Evolutionary conservation across 2,797 vertebrate genomes (phyloP), one percentile per base, ranked within the genome.

Genomic region (Falco peregrinus): DNA sequence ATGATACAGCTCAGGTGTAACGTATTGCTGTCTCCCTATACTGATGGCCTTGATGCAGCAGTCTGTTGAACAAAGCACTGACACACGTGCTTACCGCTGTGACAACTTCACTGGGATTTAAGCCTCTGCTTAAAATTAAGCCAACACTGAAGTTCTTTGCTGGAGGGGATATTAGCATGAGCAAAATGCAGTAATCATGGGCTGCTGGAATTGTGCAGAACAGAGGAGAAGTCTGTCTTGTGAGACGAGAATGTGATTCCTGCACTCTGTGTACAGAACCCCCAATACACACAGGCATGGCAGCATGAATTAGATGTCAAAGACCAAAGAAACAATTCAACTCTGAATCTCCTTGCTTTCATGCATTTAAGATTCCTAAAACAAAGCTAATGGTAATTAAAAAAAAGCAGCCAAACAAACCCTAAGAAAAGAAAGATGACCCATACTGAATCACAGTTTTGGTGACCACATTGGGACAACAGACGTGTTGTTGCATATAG

Each of bases 321-420:
- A 90, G 51, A 51, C 57, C 33, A 74, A 78, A 71, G 17, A 69
- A 74, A 64, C 9, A n/a, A 89, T 70, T 35, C 48, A 75, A 28
- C 73, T 91, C 94, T 89, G 90, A 92, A 94, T 91, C 81, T 81
- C 56, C 53, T 89, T 86, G 82, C 74, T 95, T 91, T 75, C 78
- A 64, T n/a, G 59, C 54, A 53, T 69, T 93, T 82, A 92, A 80
- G 85, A 90, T 77, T 69, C 25, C 53, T 83, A 93, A 93, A 31
- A 5, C 74, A 86, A 71, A 80, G 19, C 53, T 71, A 73, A 70
- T 20, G 29, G 22, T 31, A 39, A 76, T n/a, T 63, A 19, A 50
- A 81, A 70, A 65, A 76, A 91, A 13, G 13, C 75, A 83, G 57
- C n/a, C 57, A 86, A 95, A 75, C 37, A 84, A 67, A 91, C 64